Evolutionary conservation across 2,888 invertebrate species (phyloP).

Genomic region (Graphium colonna): DNA sequence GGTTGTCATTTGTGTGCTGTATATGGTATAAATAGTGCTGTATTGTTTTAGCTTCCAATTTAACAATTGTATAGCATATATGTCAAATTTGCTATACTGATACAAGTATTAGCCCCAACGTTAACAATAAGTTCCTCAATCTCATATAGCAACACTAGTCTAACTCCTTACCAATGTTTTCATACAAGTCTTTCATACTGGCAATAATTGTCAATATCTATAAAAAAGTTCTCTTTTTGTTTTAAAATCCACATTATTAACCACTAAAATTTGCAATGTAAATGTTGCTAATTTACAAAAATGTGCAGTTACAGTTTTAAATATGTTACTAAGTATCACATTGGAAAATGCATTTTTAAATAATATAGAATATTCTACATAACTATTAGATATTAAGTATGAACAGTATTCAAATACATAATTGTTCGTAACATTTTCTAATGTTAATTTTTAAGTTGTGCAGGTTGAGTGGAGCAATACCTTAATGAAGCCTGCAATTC

Average conservation of each 20-base stretch:
- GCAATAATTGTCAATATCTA: too few species aligned
- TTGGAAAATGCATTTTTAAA: slow-evolving; percentile 6
- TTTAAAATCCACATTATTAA: too few species aligned
- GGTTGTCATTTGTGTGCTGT: slow-evolving; percentile 21
- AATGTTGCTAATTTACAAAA: too few species aligned
- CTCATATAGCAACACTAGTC: slow-evolving; percentile 11
- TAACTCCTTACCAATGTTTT: slow-evolving; percentile 9
- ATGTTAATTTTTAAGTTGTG: slow-evolving; percentile 1
- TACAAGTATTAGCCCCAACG: neutral
- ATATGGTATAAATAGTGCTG: slow-evolving; percentile 13
- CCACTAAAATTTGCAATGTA: too few species aligned
- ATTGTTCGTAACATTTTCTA: slow-evolving; percentile 9
- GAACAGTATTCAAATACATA: slow-evolving; percentile 18
- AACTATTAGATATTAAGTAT: slow-evolving; percentile 14
- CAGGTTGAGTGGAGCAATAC: neutral
- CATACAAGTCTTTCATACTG: neutral
- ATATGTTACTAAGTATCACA: slow-evolving; percentile 1
- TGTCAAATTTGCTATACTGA: neutral
- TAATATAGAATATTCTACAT: neutral
- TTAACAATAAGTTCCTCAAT: slow-evolving; percentile 12
- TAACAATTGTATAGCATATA: neutral
- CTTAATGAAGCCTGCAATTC: neutral
- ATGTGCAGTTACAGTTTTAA: too few species aligned
- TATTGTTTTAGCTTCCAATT: slow-evolving; percentile 3
- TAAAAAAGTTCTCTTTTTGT: too few species aligned